These are phyloP conservation scores for Microcaecilia unicolor DNA, from an alignment of 2,797 vertebrate species.

Conservation along the genomic window DNA sequence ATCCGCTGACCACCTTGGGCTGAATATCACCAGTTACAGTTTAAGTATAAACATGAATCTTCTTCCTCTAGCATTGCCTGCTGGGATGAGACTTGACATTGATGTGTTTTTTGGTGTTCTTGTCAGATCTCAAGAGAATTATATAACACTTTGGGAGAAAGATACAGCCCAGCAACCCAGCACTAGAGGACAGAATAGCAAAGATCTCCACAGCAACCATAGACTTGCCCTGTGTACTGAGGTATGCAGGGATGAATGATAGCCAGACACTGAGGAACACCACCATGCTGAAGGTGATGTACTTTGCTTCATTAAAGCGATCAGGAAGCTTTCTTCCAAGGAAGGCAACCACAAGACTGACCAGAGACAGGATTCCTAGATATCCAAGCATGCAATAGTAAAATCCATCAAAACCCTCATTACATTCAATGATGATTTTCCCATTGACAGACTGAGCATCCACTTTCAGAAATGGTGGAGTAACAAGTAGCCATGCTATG, in stretches of 20 bases:
- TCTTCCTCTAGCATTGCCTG: no score
- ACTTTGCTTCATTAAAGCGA: conserved; percentile 4
- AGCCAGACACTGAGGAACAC: conserved; percentile 14
- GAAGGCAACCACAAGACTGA: conserved; percentile 2
- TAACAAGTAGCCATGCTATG: neutral
- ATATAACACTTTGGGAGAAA: no score
- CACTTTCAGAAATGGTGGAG: conserved; percentile 2
- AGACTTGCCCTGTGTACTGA: neutral
- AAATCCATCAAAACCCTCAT: neutral
- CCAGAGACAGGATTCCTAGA: conserved; percentile 2
- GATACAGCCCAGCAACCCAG: no score
- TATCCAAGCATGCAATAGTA: conserved; percentile 2
- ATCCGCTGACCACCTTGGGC: no score
- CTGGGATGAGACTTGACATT: no score
- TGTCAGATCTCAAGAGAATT: no score
- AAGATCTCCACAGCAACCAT: neutral
- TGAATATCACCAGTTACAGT: no score
- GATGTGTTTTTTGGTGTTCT: no score
- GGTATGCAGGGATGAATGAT: conserved; percentile 4
- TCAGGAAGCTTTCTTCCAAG: conserved; percentile 8
- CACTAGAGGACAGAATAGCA: conserved; percentile 4
- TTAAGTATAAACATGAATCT: no score
- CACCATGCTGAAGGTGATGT: conserved; percentile 14
- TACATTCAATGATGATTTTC: neutral
- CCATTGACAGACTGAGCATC: neutral